These are phyloP conservation scores for Marcusenius ussheri DNA, from an alignment of 2,113 vertebrate genomes.

Conservation along the genomic window DNA sequence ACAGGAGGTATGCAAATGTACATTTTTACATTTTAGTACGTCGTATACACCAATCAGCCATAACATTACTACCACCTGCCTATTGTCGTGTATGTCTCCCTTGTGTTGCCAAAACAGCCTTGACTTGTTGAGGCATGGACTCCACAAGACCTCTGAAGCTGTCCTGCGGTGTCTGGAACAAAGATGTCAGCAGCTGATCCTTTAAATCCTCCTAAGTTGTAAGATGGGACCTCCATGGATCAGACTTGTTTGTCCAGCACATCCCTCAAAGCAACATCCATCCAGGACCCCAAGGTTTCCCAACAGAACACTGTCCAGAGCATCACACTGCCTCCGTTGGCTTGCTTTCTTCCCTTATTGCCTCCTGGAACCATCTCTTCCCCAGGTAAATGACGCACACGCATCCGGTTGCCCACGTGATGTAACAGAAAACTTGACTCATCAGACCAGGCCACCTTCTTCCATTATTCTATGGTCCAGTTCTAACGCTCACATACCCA, in stretches of 20 bases:
- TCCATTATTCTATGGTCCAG: neutral
- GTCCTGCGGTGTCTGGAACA: neutral
- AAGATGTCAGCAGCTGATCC: neutral
- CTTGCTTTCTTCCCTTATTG: neutral
- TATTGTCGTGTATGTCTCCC: neutral
- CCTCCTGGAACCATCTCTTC: neutral
- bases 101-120: neutral
- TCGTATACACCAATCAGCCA: neutral
- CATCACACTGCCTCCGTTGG: neutral
- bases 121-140: neutral
- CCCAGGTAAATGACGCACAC: neutral
- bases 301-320: neutral
- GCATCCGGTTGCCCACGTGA: neutral
- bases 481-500: neutral
- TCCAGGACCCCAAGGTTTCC: neutral
- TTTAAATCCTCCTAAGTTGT: neutral
- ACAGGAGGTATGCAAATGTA: neutral
- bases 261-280: neutral
- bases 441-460: neutral
- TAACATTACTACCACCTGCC: neutral
- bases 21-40: neutral
- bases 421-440: neutral
- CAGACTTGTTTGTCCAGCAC: neutral
- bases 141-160: neutral
- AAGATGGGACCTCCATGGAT: neutral